These are phyloP conservation scores for Netelia virgata DNA, from an alignment of 2,888 invertebrate genomes.

Conservation along the genomic window DNA sequence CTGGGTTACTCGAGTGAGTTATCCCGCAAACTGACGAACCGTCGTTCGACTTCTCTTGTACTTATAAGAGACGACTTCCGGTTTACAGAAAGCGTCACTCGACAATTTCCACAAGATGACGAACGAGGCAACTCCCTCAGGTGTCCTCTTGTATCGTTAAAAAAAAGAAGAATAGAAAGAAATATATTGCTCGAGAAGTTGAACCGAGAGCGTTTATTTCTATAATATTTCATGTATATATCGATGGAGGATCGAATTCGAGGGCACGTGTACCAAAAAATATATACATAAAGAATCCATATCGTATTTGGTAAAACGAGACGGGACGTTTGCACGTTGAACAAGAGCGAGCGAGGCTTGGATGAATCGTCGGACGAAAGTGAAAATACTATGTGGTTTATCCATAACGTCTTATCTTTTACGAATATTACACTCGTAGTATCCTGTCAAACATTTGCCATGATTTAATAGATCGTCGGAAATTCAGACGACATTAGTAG, in stretches of 20 bases:
- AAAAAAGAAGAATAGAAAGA: constrained; percentile 40
- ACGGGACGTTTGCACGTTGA: constrained; percentile 10
- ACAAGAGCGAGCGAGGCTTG: constrained; percentile 6
- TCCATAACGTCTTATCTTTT: constrained; percentile 60
- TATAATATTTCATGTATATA: constrained; percentile 25
- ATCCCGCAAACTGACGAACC: constrained; percentile 45
- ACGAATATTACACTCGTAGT: constrained; percentile 68
- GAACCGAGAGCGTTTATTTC: constrained; percentile 51
- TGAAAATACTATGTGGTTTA: constrained; percentile 57
- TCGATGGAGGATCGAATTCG: constrained; percentile 49
- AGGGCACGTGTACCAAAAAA: constrained; percentile 42
- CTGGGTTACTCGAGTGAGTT: constrained; percentile 9
- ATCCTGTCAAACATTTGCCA: constrained; percentile 83
- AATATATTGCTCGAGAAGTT: constrained; percentile 41
- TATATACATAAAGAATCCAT: constrained; percentile 26
- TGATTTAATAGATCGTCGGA: constrained; percentile 73
- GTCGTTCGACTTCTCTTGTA: constrained; percentile 54
- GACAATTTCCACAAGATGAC: constrained; percentile 72
- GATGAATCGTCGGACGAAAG: constrained; percentile 57
- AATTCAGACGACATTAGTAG: constrained; percentile 54
- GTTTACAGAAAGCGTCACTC: constrained; percentile 67
- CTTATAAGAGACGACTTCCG: constrained; percentile 74
- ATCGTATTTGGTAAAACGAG: constrained; percentile 19
- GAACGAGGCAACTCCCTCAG: constrained; percentile 72
- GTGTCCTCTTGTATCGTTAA: constrained; percentile 68